phyloP scores from a whole-genome alignment of 2,113 vertebrate genomes.

The Pituophis catenifer region DNA sequence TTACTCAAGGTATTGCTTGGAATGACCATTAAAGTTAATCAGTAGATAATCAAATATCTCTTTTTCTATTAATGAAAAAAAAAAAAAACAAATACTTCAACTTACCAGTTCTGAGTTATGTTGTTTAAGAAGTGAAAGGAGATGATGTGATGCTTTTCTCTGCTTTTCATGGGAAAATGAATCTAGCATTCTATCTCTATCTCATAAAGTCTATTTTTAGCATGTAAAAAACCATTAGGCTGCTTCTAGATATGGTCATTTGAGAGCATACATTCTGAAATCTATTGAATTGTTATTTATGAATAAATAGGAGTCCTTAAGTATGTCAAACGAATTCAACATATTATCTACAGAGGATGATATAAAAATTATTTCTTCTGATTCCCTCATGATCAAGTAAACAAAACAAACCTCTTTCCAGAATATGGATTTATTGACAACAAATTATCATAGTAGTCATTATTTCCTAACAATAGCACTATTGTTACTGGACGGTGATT shows the following conservation, averaged over 20 bases:
- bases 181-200: not conserved
- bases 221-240: not conserved
- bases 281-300: not conserved
- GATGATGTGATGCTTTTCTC: not conserved
- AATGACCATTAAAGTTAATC: not conserved
- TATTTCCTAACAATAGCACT: not conserved
- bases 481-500: not conserved
- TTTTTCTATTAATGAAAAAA: not conserved
- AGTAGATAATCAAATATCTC: not conserved
- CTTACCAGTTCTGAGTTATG: not conserved
- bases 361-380: not conserved
- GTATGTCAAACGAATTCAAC: not conserved
- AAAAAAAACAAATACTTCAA: not conserved
- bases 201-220: not conserved
- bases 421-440: not conserved
- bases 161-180: constrained; percentile 6
- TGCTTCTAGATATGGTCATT: not conserved
- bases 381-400: not conserved
- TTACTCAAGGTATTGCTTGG: not conserved
- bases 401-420: not conserved
- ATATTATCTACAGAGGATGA: not conserved
- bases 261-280: not conserved
- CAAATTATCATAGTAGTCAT: not conserved
- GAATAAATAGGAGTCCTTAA: not conserved
- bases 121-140: not conserved